Base-by-base conservation (phyloP, 2,113 vertebrate species). In the Xiphias gladius region DNA sequence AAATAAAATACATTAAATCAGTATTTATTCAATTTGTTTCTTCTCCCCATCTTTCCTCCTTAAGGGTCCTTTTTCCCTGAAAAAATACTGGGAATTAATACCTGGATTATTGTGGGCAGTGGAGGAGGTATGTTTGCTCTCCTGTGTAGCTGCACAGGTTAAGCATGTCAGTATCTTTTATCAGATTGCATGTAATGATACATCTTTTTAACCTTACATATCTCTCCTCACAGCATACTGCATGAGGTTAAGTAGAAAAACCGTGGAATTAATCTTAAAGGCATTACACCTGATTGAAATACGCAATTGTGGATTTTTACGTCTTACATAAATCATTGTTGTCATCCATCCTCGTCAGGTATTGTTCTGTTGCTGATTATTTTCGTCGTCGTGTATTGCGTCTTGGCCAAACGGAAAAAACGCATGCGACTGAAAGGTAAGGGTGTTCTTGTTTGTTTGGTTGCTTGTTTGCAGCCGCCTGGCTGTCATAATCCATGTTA, bases 61-160 rank as follows among this genome's bases (percentile, higher is more conserved):
- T 19, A 7, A 86, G 83, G 0, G 13, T 0, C 1, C 0, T 0
- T 0, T 5, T 1, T 61, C 0, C 43, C 57, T 2, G 0, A 28
- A 0, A 0, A 1, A 2, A 0, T 94, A 2, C 64, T 72, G 1
- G 90, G 87, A 30, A 22, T 87, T 5, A 73, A 73, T 3, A 69
- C 57, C 10, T 92, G 91, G 94, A 7, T 80, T 22, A 52, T 91
- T 0, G 63, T 93, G 19, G 63, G 63, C 0, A 48, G 43, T 0
- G 93, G 93, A 61, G 94, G 66, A 92, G 84, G 85, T 91, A 73
- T 12, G 74, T 82, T 54, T 69, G 20, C 39, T 78, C 5, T 59
- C 22, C 19, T 65, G 22, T 0, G 16, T 32, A 22, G 35, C 19
- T 85, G 48, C 39, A 32, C 0, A 5, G n/a, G 22, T 14, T 50